Evolutionary conservation across 1,140 invertebrate species (phyloP), one percentile per base, ranked within the genome.

Genomic region (Holcopasites calliopsidis): DNA sequence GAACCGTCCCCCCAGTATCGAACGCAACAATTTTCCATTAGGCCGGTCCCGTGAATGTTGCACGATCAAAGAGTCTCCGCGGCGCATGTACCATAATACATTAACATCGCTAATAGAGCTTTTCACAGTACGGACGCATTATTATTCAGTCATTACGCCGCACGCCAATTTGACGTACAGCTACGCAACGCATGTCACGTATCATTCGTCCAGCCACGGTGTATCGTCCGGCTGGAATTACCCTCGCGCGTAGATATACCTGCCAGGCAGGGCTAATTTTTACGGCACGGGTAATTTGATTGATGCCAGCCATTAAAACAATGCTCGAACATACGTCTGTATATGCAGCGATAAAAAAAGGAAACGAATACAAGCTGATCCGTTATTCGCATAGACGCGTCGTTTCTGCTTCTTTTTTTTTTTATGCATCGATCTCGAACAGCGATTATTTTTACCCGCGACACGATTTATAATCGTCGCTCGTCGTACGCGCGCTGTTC

Each of bases 51-150:
- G 47, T 58, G 49, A 40, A 60, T 70, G 55, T 74, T 61, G 55
- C 23, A 65, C 54, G 62, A 62, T 73, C 69, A 72, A 57, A 79
- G 57, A 60, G 77, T 76, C 47, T 55, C 62, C 66, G 52, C 70
- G 40, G 35, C 64, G 13, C 50, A 60, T 54, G n/a, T n/a, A 79
- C 71, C 40, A 68, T 71, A 76, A 83, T 79, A 74, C 62, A 80
- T 86, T 79, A 81, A 83, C 82, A 83, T 83, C 80, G 80, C 80
- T 80, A 83, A 84, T 84, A 84, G 79, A 76, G 74, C 73, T 80
- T 79, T 69, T 79, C 66, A 75, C 83, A 61, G 77, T 73, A 73
- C 55, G 66, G 55, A 61, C 55, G 61, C 64, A 58, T 82, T 82
- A 58, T 78, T 82, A 73, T 79, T 62, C 71, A 65, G 50, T 73